phyloP scores from a whole-genome alignment of 2,797 vertebrate species.

The Odontamblyopus rebecca region DNA sequence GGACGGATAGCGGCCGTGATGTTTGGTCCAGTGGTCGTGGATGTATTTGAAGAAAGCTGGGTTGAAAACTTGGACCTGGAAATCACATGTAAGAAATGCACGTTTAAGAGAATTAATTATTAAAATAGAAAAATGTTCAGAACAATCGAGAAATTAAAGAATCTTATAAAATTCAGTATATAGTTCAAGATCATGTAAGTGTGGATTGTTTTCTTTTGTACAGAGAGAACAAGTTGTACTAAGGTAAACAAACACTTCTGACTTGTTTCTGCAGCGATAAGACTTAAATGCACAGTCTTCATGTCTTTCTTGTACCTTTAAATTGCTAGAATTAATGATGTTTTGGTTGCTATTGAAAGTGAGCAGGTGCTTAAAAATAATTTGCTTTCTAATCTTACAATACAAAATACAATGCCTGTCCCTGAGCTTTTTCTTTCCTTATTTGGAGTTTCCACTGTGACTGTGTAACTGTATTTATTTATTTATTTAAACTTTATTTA shows the following conservation, averaged over 20 bases:
- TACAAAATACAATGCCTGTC: neutral
- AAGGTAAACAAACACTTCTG: no score
- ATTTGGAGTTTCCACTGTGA: neutral
- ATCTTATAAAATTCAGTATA: neutral
- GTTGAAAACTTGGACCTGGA: constrained; percentile 97
- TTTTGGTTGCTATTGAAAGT: no score
- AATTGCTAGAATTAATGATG: no score
- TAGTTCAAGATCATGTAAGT: neutral
- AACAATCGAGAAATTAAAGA: neutral
- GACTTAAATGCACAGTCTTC: no score
- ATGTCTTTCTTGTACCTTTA: no score
- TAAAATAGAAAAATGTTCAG: neutral
- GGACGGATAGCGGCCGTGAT: constrained; percentile 96
- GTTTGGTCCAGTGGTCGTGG: constrained; percentile 94
- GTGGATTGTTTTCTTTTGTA: neutral
- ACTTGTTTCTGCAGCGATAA: no score
- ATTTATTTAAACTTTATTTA: no score
- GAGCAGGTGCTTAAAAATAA: no score
- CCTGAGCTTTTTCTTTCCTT: neutral
- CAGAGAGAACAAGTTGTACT: no score
- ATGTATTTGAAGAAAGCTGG: constrained; percentile 99
- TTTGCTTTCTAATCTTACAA: neutral
- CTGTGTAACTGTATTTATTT: neutral
- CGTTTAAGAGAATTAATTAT: neutral
- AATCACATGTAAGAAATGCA: constrained; percentile 9